Conservation (phyloP, 2,888 invertebrate species). For the Eupithecia tripunctaria region DNA sequence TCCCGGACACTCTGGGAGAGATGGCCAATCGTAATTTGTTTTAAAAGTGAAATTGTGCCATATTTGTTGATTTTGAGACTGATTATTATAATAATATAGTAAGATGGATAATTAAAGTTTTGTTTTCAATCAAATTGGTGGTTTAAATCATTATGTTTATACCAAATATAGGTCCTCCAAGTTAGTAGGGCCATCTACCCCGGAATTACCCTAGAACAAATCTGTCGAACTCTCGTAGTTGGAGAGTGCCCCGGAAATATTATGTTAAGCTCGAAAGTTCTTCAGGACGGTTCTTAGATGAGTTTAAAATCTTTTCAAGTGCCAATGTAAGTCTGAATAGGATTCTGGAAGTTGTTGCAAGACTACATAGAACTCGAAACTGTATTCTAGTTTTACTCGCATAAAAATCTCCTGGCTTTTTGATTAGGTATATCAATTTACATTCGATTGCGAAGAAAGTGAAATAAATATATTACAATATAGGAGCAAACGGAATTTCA, state of each 20-base stretch:
- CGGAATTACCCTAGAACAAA: no score
- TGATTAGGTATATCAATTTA: neutral
- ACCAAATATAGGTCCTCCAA: no score
- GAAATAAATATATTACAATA: neutral
- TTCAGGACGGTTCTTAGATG: constrained; percentile 48
- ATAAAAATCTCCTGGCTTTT: neutral
- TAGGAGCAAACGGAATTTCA: neutral
- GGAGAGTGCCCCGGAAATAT: constrained; percentile 46
- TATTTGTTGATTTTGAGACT: no score
- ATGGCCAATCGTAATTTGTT: no score
- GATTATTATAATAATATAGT: no score
- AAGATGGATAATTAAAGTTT: no score
- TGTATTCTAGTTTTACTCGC: neutral
- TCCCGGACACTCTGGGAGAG: no score
- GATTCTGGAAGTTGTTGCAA: constrained; percentile 38
- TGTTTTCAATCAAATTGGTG: no score
- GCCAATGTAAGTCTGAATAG: constrained; percentile 43
- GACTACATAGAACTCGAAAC: constrained; percentile 29
- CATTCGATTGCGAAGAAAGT: neutral
- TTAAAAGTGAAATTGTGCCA: no score
- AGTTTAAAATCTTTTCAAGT: constrained; percentile 53
- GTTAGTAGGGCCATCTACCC: no score
- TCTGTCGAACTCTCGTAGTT: constrained; percentile 28
- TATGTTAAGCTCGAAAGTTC: constrained; percentile 47
- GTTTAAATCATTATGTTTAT: no score